A percentile compares a stretch with the other conserved stretches of the same genome.
Evolutionary conservation across 2,113 vertebrate genomes (phyloP).

Genomic region (Daboia siamensis): DNA sequence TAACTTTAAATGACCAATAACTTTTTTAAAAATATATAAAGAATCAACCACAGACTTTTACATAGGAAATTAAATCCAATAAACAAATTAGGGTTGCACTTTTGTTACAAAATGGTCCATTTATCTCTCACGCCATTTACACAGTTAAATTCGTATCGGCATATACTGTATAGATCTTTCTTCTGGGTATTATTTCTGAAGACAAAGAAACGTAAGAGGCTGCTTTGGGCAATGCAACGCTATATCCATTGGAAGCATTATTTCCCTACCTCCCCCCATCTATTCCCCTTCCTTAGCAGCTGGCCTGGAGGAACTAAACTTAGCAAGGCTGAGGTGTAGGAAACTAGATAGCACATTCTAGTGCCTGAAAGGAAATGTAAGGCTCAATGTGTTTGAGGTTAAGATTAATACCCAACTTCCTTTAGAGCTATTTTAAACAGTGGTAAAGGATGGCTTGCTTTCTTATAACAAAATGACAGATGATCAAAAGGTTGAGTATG

Average conservation of each 20-base stretch:
- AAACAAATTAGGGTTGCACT: neutral
- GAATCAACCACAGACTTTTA: neutral
- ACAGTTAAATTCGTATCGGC: slow-evolving; percentile 6
- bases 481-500: slow-evolving; percentile 70
- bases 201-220: slow-evolving; percentile 2
- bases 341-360: slow-evolving; percentile 74
- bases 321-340: slow-evolving; percentile 74
- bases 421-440: slow-evolving; percentile 74
- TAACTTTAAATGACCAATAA: neutral
- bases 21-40: neutral
- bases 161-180: neutral
- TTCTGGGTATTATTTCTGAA: neutral
- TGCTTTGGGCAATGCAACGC: neutral
- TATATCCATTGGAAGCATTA: slow-evolving; percentile 42
- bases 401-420: slow-evolving; percentile 79
- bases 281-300: slow-evolving; percentile 66
- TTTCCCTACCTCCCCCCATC: slow-evolving; percentile 43
- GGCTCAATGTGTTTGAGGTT: slow-evolving; percentile 77
- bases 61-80: neutral
- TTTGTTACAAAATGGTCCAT: neutral
- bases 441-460: slow-evolving; percentile 71
- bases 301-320: slow-evolving; percentile 74
- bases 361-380: slow-evolving; percentile 74
- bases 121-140: neutral
- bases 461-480: slow-evolving; percentile 71